Conservation (phyloP, 2,113 vertebrate genomes). For the Lepisosteus oculatus region DNA sequence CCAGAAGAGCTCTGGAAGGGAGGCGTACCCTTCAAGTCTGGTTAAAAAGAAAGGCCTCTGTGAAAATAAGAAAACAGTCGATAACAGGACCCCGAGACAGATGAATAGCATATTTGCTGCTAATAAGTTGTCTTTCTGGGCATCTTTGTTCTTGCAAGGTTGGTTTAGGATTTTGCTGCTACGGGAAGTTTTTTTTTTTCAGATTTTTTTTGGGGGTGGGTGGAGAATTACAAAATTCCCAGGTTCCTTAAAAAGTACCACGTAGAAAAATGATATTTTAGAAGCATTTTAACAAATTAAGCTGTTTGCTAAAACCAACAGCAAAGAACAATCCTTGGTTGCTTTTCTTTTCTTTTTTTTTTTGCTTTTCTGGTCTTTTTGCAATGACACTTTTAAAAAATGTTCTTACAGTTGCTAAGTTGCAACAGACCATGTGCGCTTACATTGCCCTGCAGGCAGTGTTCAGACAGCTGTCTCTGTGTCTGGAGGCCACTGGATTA, state of each 20-base stretch:
- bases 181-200: constrained; percentile 26
- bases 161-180: constrained; percentile 36
- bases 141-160: constrained; percentile 29
- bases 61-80: constrained; percentile 10
- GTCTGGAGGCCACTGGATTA: constrained; percentile 14
- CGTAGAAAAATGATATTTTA: constrained; percentile 1
- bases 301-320: constrained; percentile 28
- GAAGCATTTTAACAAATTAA: neutral
- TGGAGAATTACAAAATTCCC: constrained; percentile 18
- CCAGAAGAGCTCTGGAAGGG: neutral
- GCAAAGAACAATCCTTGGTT: constrained; percentile 56
- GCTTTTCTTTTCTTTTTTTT: constrained; percentile 9
- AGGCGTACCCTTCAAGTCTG: neutral
- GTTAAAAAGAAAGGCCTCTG: constrained; percentile 1
- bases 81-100: constrained; percentile 4
- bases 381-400: constrained; percentile 47
- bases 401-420: constrained; percentile 9
- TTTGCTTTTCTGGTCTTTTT: constrained; percentile 22
- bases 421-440: neutral
- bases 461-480: neutral
- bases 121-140: constrained; percentile 22
- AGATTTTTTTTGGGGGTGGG: constrained; percentile 1
- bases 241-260: constrained; percentile 19
- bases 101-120: constrained; percentile 24
- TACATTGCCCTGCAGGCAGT: neutral